Evolutionary conservation across 2,113 vertebrate genomes (phyloP).

Genomic region (Podilymbus podiceps): DNA sequence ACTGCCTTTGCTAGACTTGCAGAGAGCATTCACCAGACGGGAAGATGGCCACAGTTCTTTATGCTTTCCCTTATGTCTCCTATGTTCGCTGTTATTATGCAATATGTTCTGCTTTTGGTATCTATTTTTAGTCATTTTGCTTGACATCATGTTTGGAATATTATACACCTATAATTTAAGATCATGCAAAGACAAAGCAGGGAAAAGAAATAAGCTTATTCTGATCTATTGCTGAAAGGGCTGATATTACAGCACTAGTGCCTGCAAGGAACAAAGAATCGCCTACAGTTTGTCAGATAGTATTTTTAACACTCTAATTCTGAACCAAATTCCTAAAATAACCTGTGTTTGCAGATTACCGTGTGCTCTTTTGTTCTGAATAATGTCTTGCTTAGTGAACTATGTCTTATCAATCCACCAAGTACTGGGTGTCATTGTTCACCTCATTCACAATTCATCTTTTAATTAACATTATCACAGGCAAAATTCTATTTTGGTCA

Average conservation of each 20-base stretch:
- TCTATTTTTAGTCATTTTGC: background rate
- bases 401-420: constrained; percentile 47
- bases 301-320: constrained; percentile 56
- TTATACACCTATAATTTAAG: background rate
- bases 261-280: constrained; percentile 31
- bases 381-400: constrained; percentile 56
- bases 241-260: background rate
- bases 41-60: constrained; percentile 37
- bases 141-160: background rate
- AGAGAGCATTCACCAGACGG: background rate
- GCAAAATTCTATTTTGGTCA: constrained; percentile 63
- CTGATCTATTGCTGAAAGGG: background rate
- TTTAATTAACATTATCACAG: constrained; percentile 66
- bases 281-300: constrained; percentile 34
- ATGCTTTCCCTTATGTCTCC: background rate
- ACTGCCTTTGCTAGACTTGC: constrained; percentile 48
- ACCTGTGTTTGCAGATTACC: constrained; percentile 48
- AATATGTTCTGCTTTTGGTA: background rate
- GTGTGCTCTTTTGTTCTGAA: constrained; percentile 50
- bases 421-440: constrained; percentile 53
- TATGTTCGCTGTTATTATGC: background rate
- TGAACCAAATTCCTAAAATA: constrained; percentile 52
- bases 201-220: constrained; percentile 3
- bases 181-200: background rate
- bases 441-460: constrained; percentile 68